Percentiles rank a stretch among this genome's conserved stretches.
These are phyloP conservation scores for Linurgus olivaceus DNA, from an alignment of 2,797 vertebrate genomes.

Conservation along the genomic window DNA sequence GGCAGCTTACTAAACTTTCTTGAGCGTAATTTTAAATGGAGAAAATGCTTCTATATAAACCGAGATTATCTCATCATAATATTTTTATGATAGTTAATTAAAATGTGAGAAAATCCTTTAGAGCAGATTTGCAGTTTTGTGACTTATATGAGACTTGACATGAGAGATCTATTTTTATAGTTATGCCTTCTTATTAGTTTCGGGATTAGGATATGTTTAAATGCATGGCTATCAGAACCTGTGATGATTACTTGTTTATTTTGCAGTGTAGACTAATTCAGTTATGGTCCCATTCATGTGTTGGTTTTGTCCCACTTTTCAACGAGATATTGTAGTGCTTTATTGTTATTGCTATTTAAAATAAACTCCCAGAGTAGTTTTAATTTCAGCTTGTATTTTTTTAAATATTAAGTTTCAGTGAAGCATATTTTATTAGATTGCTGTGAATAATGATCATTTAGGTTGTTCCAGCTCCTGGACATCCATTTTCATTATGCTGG, in stretches of 20 bases:
- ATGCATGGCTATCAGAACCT: constrained; percentile 38
- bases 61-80: constrained; percentile 60
- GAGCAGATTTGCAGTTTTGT: constrained; percentile 63
- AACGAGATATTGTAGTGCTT: not conserved
- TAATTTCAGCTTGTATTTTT: not conserved
- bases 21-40: constrained; percentile 44
- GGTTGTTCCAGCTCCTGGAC: not conserved
- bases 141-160: constrained; percentile 58
- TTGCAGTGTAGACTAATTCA: constrained; percentile 21
- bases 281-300: constrained; percentile 4
- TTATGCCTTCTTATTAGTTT: constrained; percentile 56
- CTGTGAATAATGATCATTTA: not conserved
- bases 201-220: constrained; percentile 26
- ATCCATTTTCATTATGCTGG: not conserved
- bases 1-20: constrained; percentile 55
- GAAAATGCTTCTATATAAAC: constrained; percentile 52
- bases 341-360: constrained; percentile 32
- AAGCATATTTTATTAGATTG: not conserved
- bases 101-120: constrained; percentile 65
- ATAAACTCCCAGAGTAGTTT: not conserved
- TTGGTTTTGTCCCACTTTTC: constrained; percentile 6
- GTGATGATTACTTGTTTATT: constrained; percentile 52
- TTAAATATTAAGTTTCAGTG: not conserved
- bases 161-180: constrained; percentile 59
- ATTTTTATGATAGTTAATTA: constrained; percentile 69